Conservation (phyloP, 2,113 vertebrate species). For the Poeciliopsis turrubarensis region DNA sequence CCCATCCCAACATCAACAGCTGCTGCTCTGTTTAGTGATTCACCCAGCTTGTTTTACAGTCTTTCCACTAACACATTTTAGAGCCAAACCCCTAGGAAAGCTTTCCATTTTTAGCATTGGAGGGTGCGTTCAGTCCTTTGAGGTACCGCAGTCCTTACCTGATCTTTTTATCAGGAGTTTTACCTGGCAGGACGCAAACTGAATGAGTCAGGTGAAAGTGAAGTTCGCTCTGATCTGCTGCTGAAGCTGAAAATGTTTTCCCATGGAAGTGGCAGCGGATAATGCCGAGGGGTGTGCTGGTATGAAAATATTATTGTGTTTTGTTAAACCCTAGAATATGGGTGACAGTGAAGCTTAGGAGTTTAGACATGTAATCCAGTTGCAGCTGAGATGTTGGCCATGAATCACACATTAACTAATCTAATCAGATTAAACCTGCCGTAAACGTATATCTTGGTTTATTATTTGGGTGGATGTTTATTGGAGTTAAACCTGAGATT, state of each 20-base stretch:
- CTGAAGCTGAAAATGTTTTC: constrained; percentile 24
- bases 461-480: background rate
- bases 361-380: background rate
- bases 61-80: constrained; percentile 25
- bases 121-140: constrained; percentile 35
- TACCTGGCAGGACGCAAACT: constrained; percentile 26
- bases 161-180: constrained; percentile 66
- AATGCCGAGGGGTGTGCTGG: background rate
- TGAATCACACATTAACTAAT: constrained; percentile 9
- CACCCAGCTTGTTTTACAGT: constrained; percentile 12
- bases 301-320: constrained; percentile 5
- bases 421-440: constrained; percentile 8
- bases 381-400: background rate
- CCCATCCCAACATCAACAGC: background rate
- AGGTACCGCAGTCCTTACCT: constrained; percentile 38
- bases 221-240: constrained; percentile 45
- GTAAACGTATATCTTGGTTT: constrained; percentile 8
- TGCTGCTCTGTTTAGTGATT: constrained; percentile 19
- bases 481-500: background rate
- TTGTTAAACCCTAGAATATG: constrained; percentile 4
- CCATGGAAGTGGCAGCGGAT: background rate
- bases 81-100: constrained; percentile 24
- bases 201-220: constrained; percentile 42
- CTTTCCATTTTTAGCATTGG: constrained; percentile 49
- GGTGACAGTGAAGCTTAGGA: background rate